Percentiles rank a stretch among this genome's conserved stretches.
Evolutionary conservation across 2,797 vertebrate species (phyloP).

Genomic region (Neostethus bicornis): DNA sequence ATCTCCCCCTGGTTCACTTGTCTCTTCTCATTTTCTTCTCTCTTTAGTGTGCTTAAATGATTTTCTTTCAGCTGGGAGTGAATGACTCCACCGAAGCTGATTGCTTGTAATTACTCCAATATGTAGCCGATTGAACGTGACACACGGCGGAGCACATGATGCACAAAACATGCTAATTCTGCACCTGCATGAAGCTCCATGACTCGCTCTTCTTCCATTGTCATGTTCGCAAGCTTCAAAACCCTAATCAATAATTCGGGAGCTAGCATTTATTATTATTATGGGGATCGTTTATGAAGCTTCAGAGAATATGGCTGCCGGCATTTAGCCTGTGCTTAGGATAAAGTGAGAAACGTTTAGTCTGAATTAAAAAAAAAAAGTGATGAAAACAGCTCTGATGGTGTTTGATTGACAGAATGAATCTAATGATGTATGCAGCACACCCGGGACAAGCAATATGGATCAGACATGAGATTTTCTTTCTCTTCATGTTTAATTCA

Average conservation of each 20-base stretch:
- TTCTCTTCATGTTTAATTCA: no score
- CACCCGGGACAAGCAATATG: no score
- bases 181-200: slow-evolving; percentile 11
- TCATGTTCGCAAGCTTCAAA: neutral
- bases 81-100: slow-evolving; percentile 47
- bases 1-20: slow-evolving; percentile 9
- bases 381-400: no score
- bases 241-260: neutral
- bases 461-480: no score
- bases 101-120: slow-evolving; percentile 53
- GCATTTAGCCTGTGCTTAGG: no score
- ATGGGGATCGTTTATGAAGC: neutral
- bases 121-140: slow-evolving; percentile 50
- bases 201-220: neutral
- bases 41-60: no score
- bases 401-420: no score
- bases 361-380: no score
- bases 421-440: no score
- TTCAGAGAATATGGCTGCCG: no score
- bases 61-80: no score
- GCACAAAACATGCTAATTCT: neutral
- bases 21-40: slow-evolving; percentile 23
- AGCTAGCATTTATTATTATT: neutral
- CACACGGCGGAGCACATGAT: slow-evolving; percentile 25
- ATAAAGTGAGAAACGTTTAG: no score